Conservation (phyloP, 30 jellyfish, hydroid and myxozoan species). For the Turritopsis dohrnii region DNA sequence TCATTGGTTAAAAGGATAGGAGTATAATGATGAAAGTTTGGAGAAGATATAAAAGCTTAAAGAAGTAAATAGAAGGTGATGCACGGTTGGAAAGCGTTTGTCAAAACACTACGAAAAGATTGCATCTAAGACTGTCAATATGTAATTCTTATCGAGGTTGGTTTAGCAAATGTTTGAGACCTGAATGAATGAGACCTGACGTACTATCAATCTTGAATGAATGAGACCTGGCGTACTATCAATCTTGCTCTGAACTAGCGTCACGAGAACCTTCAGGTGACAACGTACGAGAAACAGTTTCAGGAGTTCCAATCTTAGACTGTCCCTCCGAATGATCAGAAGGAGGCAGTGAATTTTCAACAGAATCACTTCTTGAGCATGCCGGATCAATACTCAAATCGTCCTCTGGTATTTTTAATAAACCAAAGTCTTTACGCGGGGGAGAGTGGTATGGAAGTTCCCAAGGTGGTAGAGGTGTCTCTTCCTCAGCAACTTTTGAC, state of each 20-base stretch:
- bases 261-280: slow-evolving; percentile 4
- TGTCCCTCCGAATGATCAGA: neutral
- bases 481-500: slow-evolving; percentile 29
- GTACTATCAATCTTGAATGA: too few relatives aligned
- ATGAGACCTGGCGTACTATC: too few relatives aligned
- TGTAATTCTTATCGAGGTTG: too few relatives aligned
- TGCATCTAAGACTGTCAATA: too few relatives aligned
- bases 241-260: slow-evolving; percentile 12
- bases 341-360: slow-evolving; percentile 1
- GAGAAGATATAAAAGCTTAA: too few relatives aligned
- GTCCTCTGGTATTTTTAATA: slow-evolving; percentile 44
- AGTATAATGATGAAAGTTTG: too few relatives aligned
- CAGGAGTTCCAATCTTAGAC: neutral
- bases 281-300: neutral
- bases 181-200: too few relatives aligned
- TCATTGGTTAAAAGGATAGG: too few relatives aligned
- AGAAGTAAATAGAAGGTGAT: too few relatives aligned
- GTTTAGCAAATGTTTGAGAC: too few relatives aligned
- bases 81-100: too few relatives aligned
- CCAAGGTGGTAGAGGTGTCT: slow-evolving; percentile 83
- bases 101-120: too few relatives aligned
- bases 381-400: slow-evolving; percentile 91
- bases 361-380: slow-evolving; percentile 68
- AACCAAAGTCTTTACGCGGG: slow-evolving; percentile 71
- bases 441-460: slow-evolving; percentile 87